These are phyloP conservation scores for Anisognathus igniventris DNA, from an alignment of 2,797 vertebrate species.

Conservation along the genomic window DNA sequence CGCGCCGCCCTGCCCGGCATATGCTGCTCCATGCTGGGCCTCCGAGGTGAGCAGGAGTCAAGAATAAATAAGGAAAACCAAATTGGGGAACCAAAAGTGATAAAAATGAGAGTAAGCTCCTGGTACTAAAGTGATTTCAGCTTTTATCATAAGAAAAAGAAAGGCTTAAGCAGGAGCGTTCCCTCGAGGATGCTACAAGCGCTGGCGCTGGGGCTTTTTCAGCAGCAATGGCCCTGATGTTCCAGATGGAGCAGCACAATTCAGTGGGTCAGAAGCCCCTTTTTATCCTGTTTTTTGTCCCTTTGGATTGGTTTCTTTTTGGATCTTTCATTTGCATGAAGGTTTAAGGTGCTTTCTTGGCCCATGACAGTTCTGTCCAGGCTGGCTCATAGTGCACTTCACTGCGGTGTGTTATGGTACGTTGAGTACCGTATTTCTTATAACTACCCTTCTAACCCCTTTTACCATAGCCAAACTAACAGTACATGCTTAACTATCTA, in stretches of 20 bases:
- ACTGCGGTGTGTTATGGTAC: background rate
- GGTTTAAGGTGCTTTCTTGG: background rate
- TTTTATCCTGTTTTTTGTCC: background rate
- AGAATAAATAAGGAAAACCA: background rate
- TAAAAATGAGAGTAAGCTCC: background rate
- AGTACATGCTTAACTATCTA: background rate
- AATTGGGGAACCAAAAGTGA: background rate
- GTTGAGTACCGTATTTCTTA: background rate
- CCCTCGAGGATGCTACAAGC: background rate
- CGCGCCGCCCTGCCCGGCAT: background rate
- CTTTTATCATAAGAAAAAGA: background rate
- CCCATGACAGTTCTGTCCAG: background rate
- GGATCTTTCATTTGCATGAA: background rate
- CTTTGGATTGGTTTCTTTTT: background rate
- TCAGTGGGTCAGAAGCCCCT: background rate
- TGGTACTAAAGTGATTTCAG: background rate
- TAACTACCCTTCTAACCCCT: background rate
- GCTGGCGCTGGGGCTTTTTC: rapidly evolving
- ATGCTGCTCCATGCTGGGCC: background rate
- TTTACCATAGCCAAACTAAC: background rate
- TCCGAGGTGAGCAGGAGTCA: background rate
- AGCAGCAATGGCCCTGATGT: background rate
- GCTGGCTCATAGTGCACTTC: background rate
- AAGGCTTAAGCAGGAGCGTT: background rate
- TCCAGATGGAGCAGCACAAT: background rate